phyloP scores from a whole-genome alignment of 1,140 invertebrate species.

The Drosophila santomea region DNA sequence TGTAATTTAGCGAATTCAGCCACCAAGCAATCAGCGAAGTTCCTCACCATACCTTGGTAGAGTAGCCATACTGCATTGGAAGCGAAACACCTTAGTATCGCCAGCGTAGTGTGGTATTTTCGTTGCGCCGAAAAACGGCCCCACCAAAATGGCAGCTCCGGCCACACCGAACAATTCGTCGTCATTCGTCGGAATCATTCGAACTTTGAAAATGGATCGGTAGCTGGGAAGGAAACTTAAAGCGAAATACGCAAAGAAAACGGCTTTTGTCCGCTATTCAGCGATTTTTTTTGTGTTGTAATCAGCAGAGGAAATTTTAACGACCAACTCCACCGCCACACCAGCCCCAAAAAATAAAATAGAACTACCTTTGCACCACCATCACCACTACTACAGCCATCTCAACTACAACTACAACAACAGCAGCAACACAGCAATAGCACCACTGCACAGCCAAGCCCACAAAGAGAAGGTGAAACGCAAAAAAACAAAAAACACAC shows the following conservation, averaged over 20 bases:
- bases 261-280: conserved; percentile 85
- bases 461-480: conserved; percentile 67
- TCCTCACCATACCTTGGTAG: background rate
- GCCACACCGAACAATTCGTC: background rate
- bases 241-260: conserved; percentile 85
- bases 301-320: conserved; percentile 77
- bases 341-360: conserved; percentile 52
- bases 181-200: conserved; percentile 75
- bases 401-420: conserved; percentile 22
- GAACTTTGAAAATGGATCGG: conserved; percentile 85
- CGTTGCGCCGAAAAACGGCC: background rate
- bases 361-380: conserved; percentile 54
- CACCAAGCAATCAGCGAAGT: background rate
- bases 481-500: conserved; percentile 23
- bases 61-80: background rate
- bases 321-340: conserved; percentile 57
- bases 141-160: background rate
- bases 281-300: conserved; percentile 84
- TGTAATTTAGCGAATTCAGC: background rate
- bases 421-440: conserved; percentile 14
- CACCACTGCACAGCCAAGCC: conserved; percentile 38
- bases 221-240: conserved; percentile 81
- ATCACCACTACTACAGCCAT: conserved; percentile 18
- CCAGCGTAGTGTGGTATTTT: background rate
- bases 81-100: background rate